Base-by-base conservation (phyloP, 2,113 vertebrate genomes). In the Perca fluviatilis region DNA sequence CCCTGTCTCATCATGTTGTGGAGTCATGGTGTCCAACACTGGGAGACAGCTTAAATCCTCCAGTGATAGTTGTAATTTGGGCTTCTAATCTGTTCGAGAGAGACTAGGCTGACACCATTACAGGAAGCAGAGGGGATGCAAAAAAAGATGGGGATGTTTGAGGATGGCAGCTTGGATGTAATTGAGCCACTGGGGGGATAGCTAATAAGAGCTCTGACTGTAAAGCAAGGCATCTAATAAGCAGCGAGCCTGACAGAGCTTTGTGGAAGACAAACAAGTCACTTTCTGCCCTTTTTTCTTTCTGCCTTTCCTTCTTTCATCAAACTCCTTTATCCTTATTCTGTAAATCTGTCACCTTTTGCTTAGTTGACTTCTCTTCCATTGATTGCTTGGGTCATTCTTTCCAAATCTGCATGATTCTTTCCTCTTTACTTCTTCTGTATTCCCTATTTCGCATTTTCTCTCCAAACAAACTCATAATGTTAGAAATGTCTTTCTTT, bases 71-170 rank as follows among this genome's bases (percentile, higher is more conserved):
- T 74, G 83, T 84, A 75, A 91, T 91, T 86, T 89, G 25, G 64
- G 57, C 18, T 85, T 84, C 56, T 88, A 79, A 88, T 91, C 60
- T 86, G 66, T 88, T 92, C 60, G 74, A 85, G 61, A 84, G 70
- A 86, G 77, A 85, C 51, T 43, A 80, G 75, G 65, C 64, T 85
- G 85, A 87, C 66, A 81, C 53, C 9, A 60, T 84, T 74, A 81
- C 50, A 7, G 77, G 49, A 73, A 80, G 54, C 23, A 50, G 50
- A 77, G 50, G 69, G 70, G 77, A 84, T 81, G 76, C 46, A 62
- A 11, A 40, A 57, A 66, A 25, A 64, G 74, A 86, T 27, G 27
- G 70, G 71, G 83, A 76, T 88, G 77, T 89, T 85, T 86, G 82
- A 87, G 68, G 79, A 88, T 78, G 84, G 82, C 70, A 33, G 72